Base-by-base conservation (phyloP, 1,140 invertebrate genomes). In the Nasonia longicornis region DNA sequence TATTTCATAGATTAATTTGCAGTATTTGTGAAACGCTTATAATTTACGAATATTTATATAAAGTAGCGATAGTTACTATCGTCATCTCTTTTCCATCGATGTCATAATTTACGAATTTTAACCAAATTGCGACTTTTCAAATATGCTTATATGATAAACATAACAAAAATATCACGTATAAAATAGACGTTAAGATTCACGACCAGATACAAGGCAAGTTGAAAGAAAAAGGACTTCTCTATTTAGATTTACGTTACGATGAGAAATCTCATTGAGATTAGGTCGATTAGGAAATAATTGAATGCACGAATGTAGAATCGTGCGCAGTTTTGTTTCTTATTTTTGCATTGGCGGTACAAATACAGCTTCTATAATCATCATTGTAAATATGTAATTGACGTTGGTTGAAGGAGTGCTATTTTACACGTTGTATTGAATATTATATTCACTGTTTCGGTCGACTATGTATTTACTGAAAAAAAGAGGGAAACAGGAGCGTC, bases 311-410 rank as follows among this genome's bases (percentile, higher is more conserved):
- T 14, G 48, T 10, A 52, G 11, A 52, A 52, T 52, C 48, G 48
- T 20, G 12, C 45, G 26, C 38, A 7, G 31, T 16, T n/a, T 63
- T 31, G 35, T 38, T 38, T 42, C 45, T 71, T 69, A 16, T 52
- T 31, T 26, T 16, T 79, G 16, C 20, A 6, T 58, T 58, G 52
- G 16, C 52, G 20, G 52, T 58, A n/a, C 16, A 67, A 67, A 76
- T 26, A 31, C 66, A 81, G 58, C 64, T 76, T 75, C 66, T 81
- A 69, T 71, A 69, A 76, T 71, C 64, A 35, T 81, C 58, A 86
- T 84, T 88, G 87, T 88, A 88, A 82, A 88, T 88, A 88, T 88
- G 86, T 88, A 88, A 88, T 85, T 87, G 86, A 87, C 82, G 82
- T 85, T 83, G 79, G 73, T 79, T 76, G 77, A 82, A 74, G 66